Base-by-base conservation (phyloP, 2,113 vertebrate species). In the Brevimyrus niger region DNA sequence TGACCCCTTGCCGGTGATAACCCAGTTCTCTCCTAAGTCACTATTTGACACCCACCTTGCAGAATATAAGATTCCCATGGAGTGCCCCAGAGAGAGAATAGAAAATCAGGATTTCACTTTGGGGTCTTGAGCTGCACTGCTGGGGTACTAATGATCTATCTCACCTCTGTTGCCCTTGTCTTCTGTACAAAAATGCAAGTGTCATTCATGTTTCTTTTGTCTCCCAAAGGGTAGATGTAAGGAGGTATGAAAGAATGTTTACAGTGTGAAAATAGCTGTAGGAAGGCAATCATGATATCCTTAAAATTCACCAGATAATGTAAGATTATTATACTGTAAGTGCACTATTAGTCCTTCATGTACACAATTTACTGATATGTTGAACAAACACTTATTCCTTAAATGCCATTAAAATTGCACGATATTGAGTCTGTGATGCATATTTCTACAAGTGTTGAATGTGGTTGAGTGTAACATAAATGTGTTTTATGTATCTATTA, bases 1-100 rank as follows among this genome's bases (percentile, higher is more conserved):
- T 48, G 50, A 86, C 44, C 83, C 10, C 23, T 86, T 86, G 83
- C 83, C n/a, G 58, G 27, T 53, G 31, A 87, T 51, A 55, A 53
- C 17, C 86, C 86, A 53, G 48, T 35, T 87, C 31, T 87, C 35
- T 55, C 31, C 23, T 55, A 87, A 53, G 86, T 87, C 27, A 87
- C 50, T 53, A 50, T 44, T 65, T 42, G 53, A 87, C 53, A n/a
- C 55, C 38, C 17, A 21, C 55, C 42, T 21, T 44, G 86, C 53
- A 51, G 46, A 35, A 42, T 55, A 87, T 44, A 38, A 61, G 53
- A 58, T 3, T 42, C 31, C 31, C 15, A 53, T 58, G 51, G 38
- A n/a, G 38, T 23, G 35, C 87, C 55, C 51, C 55, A 87, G 86
- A 87, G 86, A 87, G 86, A 53, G 48, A 87, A 58, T 23, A 55